Evolutionary conservation across 2,113 vertebrate genomes (phyloP).

Genomic region (Lates calcarifer): DNA sequence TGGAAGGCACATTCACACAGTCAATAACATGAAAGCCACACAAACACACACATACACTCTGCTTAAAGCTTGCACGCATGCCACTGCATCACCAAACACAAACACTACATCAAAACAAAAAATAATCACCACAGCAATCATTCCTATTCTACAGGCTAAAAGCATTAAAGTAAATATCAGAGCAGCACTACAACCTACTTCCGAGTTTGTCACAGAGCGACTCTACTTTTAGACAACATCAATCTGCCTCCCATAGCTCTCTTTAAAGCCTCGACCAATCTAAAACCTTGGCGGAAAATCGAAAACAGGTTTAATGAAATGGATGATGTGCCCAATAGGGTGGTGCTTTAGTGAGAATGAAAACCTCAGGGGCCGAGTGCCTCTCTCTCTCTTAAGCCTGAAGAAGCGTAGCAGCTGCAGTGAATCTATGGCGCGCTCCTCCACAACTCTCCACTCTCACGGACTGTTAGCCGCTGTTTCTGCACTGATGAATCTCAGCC

Average conservation of each 20-base stretch:
- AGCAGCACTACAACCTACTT: conserved; percentile 40
- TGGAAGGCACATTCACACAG: conserved; percentile 75
- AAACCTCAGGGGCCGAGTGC: conserved; percentile 43
- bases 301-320: conserved; percentile 77
- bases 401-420: conserved; percentile 37
- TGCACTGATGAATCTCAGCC: conserved; percentile 55
- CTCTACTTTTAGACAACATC: conserved; percentile 62
- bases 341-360: conserved; percentile 57
- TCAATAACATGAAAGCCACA: conserved; percentile 16
- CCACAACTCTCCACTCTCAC: conserved; percentile 59
- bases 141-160: conserved; percentile 49
- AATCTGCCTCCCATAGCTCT: conserved; percentile 66
- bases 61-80: conserved; percentile 41
- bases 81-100: conserved; percentile 60
- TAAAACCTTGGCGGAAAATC: conserved; percentile 66
- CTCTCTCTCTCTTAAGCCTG: conserved; percentile 27
- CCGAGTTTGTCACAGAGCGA: conserved; percentile 30
- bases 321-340: conserved; percentile 74
- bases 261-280: conserved; percentile 60
- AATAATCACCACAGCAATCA: conserved; percentile 50
- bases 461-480: conserved; percentile 74
- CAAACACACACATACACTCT: neutral
- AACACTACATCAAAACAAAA: conserved; percentile 31
- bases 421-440: conserved; percentile 45
- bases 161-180: conserved; percentile 46